phyloP scores from a whole-genome alignment of 2,797 vertebrate genomes.

The Synanceia verrucosa region DNA sequence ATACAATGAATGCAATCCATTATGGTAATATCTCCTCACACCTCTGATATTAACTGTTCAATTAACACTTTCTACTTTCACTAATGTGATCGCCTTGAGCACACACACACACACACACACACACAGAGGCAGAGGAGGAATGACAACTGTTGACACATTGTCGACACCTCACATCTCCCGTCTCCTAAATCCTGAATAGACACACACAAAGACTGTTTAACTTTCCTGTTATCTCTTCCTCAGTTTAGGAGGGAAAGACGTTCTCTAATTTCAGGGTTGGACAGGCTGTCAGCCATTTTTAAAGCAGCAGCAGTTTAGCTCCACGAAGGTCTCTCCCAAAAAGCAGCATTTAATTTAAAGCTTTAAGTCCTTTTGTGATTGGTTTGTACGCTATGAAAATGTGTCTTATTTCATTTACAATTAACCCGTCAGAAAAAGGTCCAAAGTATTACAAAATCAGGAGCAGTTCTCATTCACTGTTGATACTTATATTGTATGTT shows the following conservation, averaged over 20 bases:
- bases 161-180: constrained; percentile 19
- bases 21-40: constrained; percentile 39
- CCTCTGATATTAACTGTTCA: constrained; percentile 47
- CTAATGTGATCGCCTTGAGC: constrained; percentile 57
- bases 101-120: constrained; percentile 13
- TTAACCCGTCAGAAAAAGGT: background rate
- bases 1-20: too few relatives aligned
- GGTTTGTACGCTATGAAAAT: background rate
- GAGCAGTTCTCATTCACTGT: background rate
- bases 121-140: constrained; percentile 18
- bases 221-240: constrained; percentile 1
- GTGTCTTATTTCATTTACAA: background rate
- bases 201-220: background rate
- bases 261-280: background rate
- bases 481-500: too few relatives aligned
- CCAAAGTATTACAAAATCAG: background rate
- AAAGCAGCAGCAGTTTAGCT: background rate
- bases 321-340: background rate
- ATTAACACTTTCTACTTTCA: constrained; percentile 63
- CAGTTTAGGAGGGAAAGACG: background rate
- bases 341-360: background rate
- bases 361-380: background rate
- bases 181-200: constrained; percentile 6
- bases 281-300: background rate
- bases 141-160: constrained; percentile 33